Evolutionary conservation across 2,113 vertebrate genomes (phyloP).

Genomic region (Phycodurus eques): DNA sequence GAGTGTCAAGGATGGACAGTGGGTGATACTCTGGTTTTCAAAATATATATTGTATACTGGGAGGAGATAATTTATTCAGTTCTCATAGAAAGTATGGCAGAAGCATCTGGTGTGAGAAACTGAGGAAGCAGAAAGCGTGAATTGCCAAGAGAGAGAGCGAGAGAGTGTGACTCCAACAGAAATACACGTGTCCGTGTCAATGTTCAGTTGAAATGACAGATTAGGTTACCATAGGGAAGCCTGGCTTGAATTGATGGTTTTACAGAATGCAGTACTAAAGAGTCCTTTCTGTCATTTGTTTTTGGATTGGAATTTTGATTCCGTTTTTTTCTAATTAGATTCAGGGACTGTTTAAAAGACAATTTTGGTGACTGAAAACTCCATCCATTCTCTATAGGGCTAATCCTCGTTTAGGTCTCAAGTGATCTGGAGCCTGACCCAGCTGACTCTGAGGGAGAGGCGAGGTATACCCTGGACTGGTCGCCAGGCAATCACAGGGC

Average conservation of each 20-base stretch:
- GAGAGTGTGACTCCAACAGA: not conserved
- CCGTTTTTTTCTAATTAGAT: too few relatives aligned
- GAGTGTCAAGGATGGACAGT: not conserved
- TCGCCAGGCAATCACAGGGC: too few relatives aligned
- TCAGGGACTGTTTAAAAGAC: too few relatives aligned
- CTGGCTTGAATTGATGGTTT: too few relatives aligned
- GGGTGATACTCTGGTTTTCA: not conserved
- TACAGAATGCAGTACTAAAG: too few relatives aligned
- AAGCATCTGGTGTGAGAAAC: slow-evolving; percentile 55
- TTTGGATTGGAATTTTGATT: too few relatives aligned
- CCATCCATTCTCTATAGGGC: not conserved
- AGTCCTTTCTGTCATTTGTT: too few relatives aligned
- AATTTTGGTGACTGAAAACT: too few relatives aligned
- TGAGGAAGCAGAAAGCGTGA: slow-evolving; percentile 22
- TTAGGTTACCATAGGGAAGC: not conserved
- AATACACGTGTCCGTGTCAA: not conserved
- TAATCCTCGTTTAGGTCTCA: too few relatives aligned
- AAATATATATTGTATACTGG: not conserved
- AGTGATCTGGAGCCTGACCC: too few relatives aligned
- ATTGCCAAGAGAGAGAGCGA: slow-evolving; percentile 13
- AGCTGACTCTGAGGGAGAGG: too few relatives aligned
- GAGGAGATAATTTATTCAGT: not conserved
- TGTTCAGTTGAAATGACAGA: not conserved
- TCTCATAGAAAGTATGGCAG: slow-evolving; percentile 20
- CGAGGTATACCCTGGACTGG: too few relatives aligned